Base-by-base conservation (phyloP, 2,113 vertebrate genomes). In the Pluvialis apricaria region DNA sequence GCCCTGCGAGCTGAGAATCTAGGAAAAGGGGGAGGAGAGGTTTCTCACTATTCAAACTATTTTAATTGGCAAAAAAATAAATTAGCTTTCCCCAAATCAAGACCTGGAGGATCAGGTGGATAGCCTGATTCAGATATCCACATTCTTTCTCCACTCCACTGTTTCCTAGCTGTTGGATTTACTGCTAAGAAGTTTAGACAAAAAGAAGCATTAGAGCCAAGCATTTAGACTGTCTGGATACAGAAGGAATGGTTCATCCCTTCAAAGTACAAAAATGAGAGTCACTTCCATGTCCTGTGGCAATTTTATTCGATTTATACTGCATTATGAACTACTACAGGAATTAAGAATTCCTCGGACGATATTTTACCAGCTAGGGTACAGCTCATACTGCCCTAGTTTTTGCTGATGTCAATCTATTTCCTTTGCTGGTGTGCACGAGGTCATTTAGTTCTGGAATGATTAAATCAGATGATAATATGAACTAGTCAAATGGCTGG, bases 371-470 rank as follows among this genome's bases (percentile, higher is more conserved):
- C 57, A 57, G 80, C 34, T 78, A 24, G 4, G 20, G 64, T 68
- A 89, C 72, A 82, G 65, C 61, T 94, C 54, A 72, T 20, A 21
- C 25, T 94, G 92, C 52, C 80, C 91, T 84, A 83, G 51, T 78
- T 96, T 96, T 86, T 79, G 54, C 86, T 76, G 52, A 79, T 93
- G 80, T 88, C 92, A 82, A 34, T 92, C 52, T 94, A 15, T 76
- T 86, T 90, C 88, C 42, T 88, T 64, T 88, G 77, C 69, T 86
- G 64, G 81, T 93, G 72, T 57, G 73, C 73, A 83, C 1, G 1
- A 84, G 91, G 91, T 91, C 69, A 86, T 71, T 92, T 52, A 79
- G 47, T 42, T 86, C 61, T 78, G 69, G 57, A 78, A 92, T 92
- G 31, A 94, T 88, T 89, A 84, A 89, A 94, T 92, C 65, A 71